Evolutionary conservation across 2,888 invertebrate species (phyloP), one percentile per base, ranked within the genome.

Genomic region (Drosophila nr. fundita): DNA sequence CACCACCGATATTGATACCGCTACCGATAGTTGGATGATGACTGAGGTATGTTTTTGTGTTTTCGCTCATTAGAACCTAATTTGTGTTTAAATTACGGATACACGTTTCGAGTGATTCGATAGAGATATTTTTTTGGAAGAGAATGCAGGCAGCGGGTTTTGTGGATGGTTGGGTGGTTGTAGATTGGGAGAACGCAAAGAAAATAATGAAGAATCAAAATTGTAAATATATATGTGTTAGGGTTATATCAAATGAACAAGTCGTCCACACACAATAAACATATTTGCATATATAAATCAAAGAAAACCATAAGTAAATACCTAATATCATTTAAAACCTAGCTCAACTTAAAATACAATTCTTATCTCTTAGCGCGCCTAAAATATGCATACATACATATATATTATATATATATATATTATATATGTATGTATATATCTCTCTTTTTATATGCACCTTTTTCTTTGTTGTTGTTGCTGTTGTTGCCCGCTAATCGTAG

Each of bases 131-230:
- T 45, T 40, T 45, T 70, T 71, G 55, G 62, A n/a, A 27, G 67
- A 68, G 58, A 62, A 68, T 73, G 75, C 55, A 75, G 76, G 68
- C 73, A 75, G 73, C 61, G 62, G 45, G 36, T 63, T 42, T 59
- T 48, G 58, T 58, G 30, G 30, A 18, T 32, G 36, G 68, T 38
- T 50, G 34, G n/a, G 50, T 50, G 29, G 18, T 18, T 50, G 50
- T 13, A 52, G 55, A 38, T 42, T 18, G 30, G 57, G 36, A 68
- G 34, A 75, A 64, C 64, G 64, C 75, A 75, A 76, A 76, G 58
- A 76, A 60, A 76, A 76, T 76, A 76, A 76, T 76, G 65, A 76
- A 63, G 76, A 76, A 65, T 75, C 68, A 75, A 74, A 75, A 75
- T 61, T 69, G 59, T 74, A 62, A 74, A 69, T 57, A 78, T 38